Evolutionary conservation across 1,140 invertebrate species (phyloP), one percentile per base, ranked within the genome.

Genomic region (Drosophila neocordata): DNA sequence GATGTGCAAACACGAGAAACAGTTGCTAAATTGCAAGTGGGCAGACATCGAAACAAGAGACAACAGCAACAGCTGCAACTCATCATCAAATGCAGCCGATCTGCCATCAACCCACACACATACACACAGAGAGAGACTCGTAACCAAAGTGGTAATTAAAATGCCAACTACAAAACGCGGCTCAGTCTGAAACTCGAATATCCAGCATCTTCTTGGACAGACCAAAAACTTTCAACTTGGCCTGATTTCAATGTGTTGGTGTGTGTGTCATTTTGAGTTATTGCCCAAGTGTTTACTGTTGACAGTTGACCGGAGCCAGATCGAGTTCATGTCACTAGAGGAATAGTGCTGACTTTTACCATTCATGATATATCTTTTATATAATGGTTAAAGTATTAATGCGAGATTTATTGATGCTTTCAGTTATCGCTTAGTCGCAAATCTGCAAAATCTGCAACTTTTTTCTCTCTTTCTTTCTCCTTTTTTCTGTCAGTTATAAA

Each of bases 1-100:
- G 83, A 87, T 69, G 82, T 82, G 82, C 82, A 79, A 85, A 85
- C 82, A 87, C 65, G 83, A 82, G 67, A 87, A 85, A 85, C 82
- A 85, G 82, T 82, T 78, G 82, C 83, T 81, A 87, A 87, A 87
- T 85, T 85, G 71, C 78, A 65, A 66, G 55, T 69, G 82, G 53
- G 80, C 77, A 62, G 64, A 79, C 27, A 69, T 68, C 61, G 55
- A 53, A 51, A 58, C 65, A 68, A 73, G 71, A 62, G 27, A 18
- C 59, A 65, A 70, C 31, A 37, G 31, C n/a, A 48, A 58, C 62
- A 62, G 65, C 76, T 57, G 27, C 70, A 20, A 13, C 59, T 64
- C 53, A 57, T 65, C 65, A 80, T 69, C 72, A 77, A 65, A 73
- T 83, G 76, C 81, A 85, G 77, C 85, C 77, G 78, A 84, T 65